phyloP scores from a whole-genome alignment of 2,113 vertebrate genomes.

The Manacus vitellinus region DNA sequence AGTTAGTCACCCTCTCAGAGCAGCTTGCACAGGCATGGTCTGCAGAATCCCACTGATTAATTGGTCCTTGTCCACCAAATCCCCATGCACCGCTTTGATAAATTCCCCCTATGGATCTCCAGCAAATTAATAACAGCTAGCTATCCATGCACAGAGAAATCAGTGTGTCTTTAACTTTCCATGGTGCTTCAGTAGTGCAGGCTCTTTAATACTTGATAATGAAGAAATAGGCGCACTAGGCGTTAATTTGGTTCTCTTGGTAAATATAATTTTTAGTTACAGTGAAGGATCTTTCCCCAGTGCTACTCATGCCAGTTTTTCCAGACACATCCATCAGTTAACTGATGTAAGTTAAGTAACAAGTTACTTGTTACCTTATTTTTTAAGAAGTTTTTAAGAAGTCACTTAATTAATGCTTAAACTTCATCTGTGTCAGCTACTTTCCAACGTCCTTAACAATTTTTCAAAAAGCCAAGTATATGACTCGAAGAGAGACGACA shows the following conservation, averaged over 20 bases:
- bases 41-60: background rate
- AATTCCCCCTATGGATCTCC: background rate
- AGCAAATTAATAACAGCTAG: background rate
- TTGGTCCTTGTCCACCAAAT: conserved; percentile 4
- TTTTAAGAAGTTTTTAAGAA: background rate
- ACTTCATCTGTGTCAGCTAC: background rate
- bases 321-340: background rate
- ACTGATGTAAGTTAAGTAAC: background rate
- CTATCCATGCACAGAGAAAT: background rate
- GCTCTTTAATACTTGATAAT: background rate
- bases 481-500: background rate
- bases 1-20: background rate
- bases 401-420: background rate
- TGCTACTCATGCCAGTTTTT: background rate
- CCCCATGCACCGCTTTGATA: background rate
- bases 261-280: background rate
- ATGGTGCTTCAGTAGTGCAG: background rate
- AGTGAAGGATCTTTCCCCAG: background rate
- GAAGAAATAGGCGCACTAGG: background rate
- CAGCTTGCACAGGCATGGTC: background rate
- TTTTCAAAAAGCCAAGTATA: background rate
- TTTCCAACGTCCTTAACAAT: background rate
- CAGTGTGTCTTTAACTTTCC: background rate
- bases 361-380: background rate
- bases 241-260: background rate